These are phyloP conservation scores for Pelecanus crispus DNA, from an alignment of 2,113 vertebrate genomes.

Conservation along the genomic window DNA sequence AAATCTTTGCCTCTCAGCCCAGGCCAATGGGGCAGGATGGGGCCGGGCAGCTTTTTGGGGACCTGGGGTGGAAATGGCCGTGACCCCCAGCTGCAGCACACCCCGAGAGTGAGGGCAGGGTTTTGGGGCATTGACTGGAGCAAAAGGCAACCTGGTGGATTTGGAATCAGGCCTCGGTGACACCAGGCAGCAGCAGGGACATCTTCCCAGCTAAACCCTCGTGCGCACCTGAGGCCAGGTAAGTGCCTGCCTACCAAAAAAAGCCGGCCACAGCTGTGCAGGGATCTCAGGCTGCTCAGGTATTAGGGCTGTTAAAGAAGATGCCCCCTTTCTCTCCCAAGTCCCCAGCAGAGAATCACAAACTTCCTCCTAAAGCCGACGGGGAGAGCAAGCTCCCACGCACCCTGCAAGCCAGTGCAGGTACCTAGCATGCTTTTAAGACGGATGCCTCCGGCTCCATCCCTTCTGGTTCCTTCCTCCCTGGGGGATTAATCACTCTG, in stretches of 20 bases:
- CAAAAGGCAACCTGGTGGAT: neutral
- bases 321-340: neutral
- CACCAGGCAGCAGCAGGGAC: neutral
- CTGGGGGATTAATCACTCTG: neutral
- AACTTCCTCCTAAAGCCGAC: neutral
- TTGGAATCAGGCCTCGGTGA: neutral
- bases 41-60: neutral
- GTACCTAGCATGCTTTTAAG: neutral
- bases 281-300: neutral
- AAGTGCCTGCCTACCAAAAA: neutral
- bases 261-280: neutral
- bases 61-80: neutral
- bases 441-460: neutral
- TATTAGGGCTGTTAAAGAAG: neutral
- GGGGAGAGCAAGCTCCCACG: neutral
- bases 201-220: neutral
- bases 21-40: neutral
- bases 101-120: neutral
- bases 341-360: neutral
- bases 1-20: neutral
- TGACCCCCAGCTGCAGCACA: neutral
- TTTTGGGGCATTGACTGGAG: neutral
- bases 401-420: neutral
- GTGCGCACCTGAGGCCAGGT: neutral
- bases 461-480: slow-evolving; percentile 2